These are phyloP conservation scores for Chinchilla lanigera DNA, from an alignment of 2,113 vertebrate genomes.

Conservation along the genomic window DNA sequence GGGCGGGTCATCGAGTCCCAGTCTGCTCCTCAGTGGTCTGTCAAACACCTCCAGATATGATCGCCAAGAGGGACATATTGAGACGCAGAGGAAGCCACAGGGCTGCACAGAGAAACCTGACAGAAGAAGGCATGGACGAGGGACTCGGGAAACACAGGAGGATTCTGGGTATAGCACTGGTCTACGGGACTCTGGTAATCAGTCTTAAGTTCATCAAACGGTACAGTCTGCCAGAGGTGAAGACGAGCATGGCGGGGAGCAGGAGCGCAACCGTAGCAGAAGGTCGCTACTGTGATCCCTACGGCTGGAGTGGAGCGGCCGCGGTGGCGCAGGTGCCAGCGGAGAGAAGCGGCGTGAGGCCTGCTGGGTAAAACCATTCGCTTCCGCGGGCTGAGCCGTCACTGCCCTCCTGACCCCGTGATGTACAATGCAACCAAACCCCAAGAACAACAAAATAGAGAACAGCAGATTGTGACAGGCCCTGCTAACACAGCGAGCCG, in stretches of 20 bases:
- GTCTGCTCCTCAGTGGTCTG: neutral
- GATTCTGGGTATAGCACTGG: no score
- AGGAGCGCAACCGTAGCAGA: neutral
- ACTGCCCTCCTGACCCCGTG: neutral
- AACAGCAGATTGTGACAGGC: neutral
- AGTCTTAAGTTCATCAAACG: neutral
- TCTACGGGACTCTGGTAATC: no score
- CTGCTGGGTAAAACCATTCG: neutral
- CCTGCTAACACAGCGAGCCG: neutral
- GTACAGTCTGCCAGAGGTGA: neutral
- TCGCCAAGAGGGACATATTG: neutral
- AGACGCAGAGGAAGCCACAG: no score
- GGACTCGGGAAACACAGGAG: no score
- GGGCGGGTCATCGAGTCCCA: no score
- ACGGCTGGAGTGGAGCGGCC: neutral
- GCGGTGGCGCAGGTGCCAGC: neutral
- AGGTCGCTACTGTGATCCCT: rapidly evolving
- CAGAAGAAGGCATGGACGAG: no score
- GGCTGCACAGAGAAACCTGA: no score
- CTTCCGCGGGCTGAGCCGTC: neutral
- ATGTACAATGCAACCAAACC: neutral
- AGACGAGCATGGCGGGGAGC: neutral
- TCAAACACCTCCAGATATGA: neutral
- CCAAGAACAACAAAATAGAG: neutral
- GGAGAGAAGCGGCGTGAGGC: neutral